Evolutionary conservation across 2,888 invertebrate genomes (phyloP).

Genomic region (Sicus ferrugineus): DNA sequence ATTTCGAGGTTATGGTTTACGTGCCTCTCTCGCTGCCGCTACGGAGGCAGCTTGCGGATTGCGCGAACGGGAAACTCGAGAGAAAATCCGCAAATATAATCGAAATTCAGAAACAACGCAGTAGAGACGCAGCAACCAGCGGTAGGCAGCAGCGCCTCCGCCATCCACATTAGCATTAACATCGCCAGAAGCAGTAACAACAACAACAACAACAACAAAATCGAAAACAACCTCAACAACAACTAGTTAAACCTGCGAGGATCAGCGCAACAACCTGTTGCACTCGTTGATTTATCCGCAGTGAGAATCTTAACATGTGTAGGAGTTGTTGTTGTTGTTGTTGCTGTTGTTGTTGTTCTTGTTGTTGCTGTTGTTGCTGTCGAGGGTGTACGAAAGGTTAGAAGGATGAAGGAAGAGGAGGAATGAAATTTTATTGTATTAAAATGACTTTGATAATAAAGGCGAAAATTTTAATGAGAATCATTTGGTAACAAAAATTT

Average conservation of each 20-base stretch:
- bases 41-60: not conserved
- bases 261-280: slow-evolving; percentile 8
- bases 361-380: not conserved
- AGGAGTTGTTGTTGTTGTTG: not conserved
- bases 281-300: not conserved
- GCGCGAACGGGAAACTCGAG: too few species aligned
- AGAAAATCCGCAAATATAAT: not conserved
- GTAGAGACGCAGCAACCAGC: too few species aligned
- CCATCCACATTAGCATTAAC: not conserved
- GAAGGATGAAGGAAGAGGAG: too few species aligned
- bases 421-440: too few species aligned
- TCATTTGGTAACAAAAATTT: too few species aligned
- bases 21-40: slow-evolving; percentile 17
- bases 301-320: not conserved
- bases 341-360: not conserved
- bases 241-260: not conserved
- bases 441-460: too few species aligned
- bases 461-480: too few species aligned
- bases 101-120: slow-evolving; percentile 26
- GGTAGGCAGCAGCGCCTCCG: slow-evolving; percentile 20
- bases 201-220: slow-evolving; percentile 1
- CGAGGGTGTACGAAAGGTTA: too few species aligned
- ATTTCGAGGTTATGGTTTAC: slow-evolving; percentile 32
- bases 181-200: not conserved
- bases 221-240: too few species aligned